These are phyloP conservation scores for Enteromius treurensis DNA, from an alignment of 2,797 vertebrate genomes.

Conservation along the genomic window DNA sequence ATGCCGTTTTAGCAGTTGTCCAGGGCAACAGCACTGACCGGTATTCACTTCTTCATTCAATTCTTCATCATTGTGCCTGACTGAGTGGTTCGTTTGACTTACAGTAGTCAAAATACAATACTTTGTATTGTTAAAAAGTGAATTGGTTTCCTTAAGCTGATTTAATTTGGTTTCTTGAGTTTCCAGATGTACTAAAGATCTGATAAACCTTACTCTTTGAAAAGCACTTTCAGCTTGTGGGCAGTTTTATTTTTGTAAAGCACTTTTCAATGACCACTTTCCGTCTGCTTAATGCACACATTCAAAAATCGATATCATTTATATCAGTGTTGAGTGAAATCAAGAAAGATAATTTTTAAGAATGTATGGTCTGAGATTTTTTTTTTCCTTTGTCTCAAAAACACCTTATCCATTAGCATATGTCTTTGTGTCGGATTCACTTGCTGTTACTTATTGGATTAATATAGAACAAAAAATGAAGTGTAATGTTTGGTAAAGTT, in stretches of 20 bases:
- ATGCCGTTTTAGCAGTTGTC: constrained; percentile 7
- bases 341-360: constrained; percentile 24
- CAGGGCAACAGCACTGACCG: background rate
- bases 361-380: constrained; percentile 32
- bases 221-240: constrained; percentile 16
- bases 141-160: background rate
- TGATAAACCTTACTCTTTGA: constrained; percentile 22
- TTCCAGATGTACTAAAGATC: constrained; percentile 28
- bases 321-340: constrained; percentile 25
- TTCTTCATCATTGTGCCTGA: background rate
- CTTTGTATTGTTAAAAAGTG: background rate
- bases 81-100: background rate
- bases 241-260: constrained; percentile 11
- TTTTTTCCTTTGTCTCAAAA: constrained; percentile 1
- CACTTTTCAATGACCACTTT: constrained; percentile 23
- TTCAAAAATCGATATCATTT: background rate
- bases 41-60: background rate
- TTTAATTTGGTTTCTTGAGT: constrained; percentile 33
- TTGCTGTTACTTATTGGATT: constrained; percentile 38
- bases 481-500: constrained; percentile 50
- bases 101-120: background rate
- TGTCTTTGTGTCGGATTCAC: constrained; percentile 9
- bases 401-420: constrained; percentile 2
- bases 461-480: constrained; percentile 46
- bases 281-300: background rate